Evolutionary conservation across 1,140 invertebrate species (phyloP), one percentile per base, ranked within the genome.

Genomic region (Tetraneura akinire): DNA sequence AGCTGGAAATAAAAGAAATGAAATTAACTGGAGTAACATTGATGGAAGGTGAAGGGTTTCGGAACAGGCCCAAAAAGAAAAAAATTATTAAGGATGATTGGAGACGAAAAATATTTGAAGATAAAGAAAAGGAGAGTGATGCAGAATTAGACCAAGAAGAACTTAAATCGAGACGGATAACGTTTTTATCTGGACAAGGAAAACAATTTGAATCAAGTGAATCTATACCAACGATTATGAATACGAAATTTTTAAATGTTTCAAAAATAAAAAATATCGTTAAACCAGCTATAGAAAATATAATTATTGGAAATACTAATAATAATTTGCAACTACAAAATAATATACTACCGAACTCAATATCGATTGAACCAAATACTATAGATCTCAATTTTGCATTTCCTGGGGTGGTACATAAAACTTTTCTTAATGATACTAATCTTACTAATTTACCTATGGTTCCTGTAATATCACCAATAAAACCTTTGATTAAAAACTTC

Each of bases 31-130:
- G 88, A n/a, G 87, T 89, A 26, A 82, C 87, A 60, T 87, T 91
- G 60, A 90, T 87, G 82, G 90, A 92, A 84, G 90, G 91, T 0
- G 87, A 89, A 80, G 90, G 91, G 23, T 88, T 90, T 14, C 51
- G 81, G 64, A 90, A 85, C 23, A 80, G 70, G 83, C 86, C 84
- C 80, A 84, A 85, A 74, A 92, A 88, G 85, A 90, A 88, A 81
- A 91, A 88, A 83, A 86, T 87, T 83, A 88, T 87, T 88, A 85
- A 86, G 86, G 86, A 89, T 82, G 81, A 87, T 90, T 76, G 92
- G 91, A 80, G 91, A 26, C 66, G 82, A 21, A 83, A 91, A 85
- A 90, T 93, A 80, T 93, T 94, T 84, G 92, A 93, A 86, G 91
- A 91, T 37, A 93, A 92, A 84, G 91, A 92, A 84, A 88, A 86